phyloP scores from a whole-genome alignment of 1,140 invertebrate genomes.

The Drosophila oshimai region DNA sequence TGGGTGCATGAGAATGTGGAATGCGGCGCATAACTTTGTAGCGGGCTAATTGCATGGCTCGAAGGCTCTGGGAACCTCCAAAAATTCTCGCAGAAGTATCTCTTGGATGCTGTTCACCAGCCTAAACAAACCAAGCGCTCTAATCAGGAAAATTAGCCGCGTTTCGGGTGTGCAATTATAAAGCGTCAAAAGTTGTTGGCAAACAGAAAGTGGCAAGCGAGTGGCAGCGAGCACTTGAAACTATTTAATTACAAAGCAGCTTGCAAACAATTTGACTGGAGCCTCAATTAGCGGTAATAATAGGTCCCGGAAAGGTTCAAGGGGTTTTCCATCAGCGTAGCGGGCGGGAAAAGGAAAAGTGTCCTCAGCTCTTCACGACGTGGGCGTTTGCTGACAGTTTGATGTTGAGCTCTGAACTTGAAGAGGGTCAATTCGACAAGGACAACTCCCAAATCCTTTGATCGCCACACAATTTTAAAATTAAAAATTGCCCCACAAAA shows the following conservation, averaged over 20 bases:
- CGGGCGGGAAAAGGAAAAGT: neutral
- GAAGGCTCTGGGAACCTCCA: constrained; percentile 16
- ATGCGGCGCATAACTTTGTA: constrained; percentile 52
- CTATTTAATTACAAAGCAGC: constrained; percentile 77
- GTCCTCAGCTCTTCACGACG: neutral
- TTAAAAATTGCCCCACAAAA: neutral
- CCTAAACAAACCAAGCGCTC: neutral
- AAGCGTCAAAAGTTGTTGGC: constrained; percentile 68
- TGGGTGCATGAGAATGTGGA: constrained; percentile 35
- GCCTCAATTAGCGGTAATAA: constrained; percentile 66
- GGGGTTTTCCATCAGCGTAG: neutral
- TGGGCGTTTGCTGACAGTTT: constrained; percentile 29
- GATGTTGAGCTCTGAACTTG: constrained; percentile 13
- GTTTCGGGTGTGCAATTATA: constrained; percentile 58
- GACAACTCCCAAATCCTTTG: constrained; percentile 11
- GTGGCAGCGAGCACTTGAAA: constrained; percentile 60
- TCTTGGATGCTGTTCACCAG: constrained; percentile 3
- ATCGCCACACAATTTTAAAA: neutral
- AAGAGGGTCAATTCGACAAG: constrained; percentile 9
- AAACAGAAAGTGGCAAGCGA: constrained; percentile 69
- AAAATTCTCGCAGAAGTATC: constrained; percentile 1
- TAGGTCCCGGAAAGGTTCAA: constrained; percentile 10
- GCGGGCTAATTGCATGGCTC: constrained; percentile 64
- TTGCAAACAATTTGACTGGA: constrained; percentile 70
- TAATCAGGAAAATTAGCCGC: constrained; percentile 22